These are phyloP conservation scores for Melinaea menophilus DNA, from an alignment of 2,888 invertebrate genomes.

Conservation along the genomic window DNA sequence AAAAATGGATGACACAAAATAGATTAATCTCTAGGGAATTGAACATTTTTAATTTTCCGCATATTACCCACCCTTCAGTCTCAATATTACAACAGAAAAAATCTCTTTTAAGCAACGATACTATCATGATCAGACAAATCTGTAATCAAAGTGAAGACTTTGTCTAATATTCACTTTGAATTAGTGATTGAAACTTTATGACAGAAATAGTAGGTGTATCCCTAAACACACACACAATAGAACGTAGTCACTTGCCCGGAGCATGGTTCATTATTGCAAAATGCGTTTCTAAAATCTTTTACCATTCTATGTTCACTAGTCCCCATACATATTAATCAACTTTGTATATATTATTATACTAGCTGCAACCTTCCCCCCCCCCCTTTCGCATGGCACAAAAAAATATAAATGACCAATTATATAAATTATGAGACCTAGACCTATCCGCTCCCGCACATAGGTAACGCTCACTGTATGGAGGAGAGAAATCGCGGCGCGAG, in stretches of 20 bases:
- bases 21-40: too few relatives aligned
- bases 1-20: too few relatives aligned
- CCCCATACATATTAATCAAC: constrained; percentile 40
- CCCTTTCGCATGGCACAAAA: too few relatives aligned
- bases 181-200: constrained; percentile 49
- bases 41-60: constrained; percentile 18
- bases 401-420: too few relatives aligned
- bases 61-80: constrained; percentile 63
- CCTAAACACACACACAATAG: constrained; percentile 34
- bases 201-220: constrained; percentile 45
- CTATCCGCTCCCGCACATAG: too few relatives aligned
- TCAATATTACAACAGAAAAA: constrained; percentile 53
- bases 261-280: constrained; percentile 53
- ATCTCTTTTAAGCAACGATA: constrained; percentile 53
- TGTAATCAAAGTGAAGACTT: constrained; percentile 17
- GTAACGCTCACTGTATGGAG: too few relatives aligned
- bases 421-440: too few relatives aligned
- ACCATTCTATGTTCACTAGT: constrained; percentile 47
- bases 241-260: constrained; percentile 39
- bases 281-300: constrained; percentile 50
- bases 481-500: too few relatives aligned
- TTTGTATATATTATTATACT: constrained; percentile 7
- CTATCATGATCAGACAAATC: constrained; percentile 47
- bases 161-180: constrained; percentile 37
- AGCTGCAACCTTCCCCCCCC: too few relatives aligned